Evolutionary conservation across 2,888 invertebrate genomes (phyloP), one percentile per base, ranked within the genome.

Genomic region (Hoplodrina blanda): DNA sequence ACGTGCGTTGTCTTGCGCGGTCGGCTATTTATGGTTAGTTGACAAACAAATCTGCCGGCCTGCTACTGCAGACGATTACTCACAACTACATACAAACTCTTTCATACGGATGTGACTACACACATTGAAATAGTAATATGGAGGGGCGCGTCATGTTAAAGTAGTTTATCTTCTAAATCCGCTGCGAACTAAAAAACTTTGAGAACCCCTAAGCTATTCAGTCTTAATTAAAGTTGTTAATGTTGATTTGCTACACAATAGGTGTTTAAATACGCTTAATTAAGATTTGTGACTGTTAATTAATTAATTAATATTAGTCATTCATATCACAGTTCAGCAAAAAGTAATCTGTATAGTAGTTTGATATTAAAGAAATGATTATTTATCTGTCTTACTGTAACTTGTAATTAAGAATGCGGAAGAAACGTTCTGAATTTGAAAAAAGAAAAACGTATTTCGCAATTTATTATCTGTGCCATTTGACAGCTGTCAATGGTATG

Each of bases 401-500:
- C 8, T 37, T 37, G 7, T 49, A 33, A 41, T 55, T 63, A 8
- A 17, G 17, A 5, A 17, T 11, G 13, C n/a, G n/a, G 5, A 25
- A 0, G 15, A 52, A 11, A 10, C 4, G 11, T 25, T 19, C 2
- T 0, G 8, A 0, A 3, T 52, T 20, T 15, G 30, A 62, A 73
- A 73, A 54, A 33, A 15, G 3, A 20, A 11, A 2, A 11, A 2
- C 1, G 15, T 15, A 25, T 54, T 4, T 0, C 46, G 17, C 46
- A 15, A 41, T 73, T 49, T 41, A 8, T 19, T 41, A 41, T 56
- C 56, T 75, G 66, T 76, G 37, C 49, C 33, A 76, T 73, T 59
- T 73, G 76, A 76, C 69, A 73, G 60, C 60, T 76, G 76, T 76
- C 69, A 76, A 2, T 52, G 25, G 56, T 20, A 30, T 57, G 54